A percentile compares a stretch with the other conserved stretches of the same genome.
Evolutionary conservation across 2,113 vertebrate species (phyloP).

Genomic region (Atherinomorus stipes): DNA sequence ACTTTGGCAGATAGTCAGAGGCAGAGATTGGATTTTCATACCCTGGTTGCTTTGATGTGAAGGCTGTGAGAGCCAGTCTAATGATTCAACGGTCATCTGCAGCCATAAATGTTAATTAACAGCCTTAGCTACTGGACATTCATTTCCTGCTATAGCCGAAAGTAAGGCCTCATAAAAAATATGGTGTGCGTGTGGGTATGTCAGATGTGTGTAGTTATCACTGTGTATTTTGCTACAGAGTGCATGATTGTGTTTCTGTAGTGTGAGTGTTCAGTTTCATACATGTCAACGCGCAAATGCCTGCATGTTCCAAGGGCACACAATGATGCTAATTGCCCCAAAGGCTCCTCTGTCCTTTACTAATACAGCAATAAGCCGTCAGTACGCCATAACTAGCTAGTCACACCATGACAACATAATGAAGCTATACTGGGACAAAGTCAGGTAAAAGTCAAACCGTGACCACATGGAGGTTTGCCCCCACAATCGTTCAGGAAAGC

Average conservation of each 20-base stretch:
- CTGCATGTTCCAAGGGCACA: constrained; percentile 61
- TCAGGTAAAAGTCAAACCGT: constrained; percentile 64
- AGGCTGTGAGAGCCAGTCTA: constrained; percentile 58
- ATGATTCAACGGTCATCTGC: constrained; percentile 66
- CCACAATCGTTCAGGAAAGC: background rate
- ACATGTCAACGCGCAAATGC: constrained; percentile 46
- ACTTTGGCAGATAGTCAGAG: constrained; percentile 55
- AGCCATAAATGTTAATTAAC: constrained; percentile 78
- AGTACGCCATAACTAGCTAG: constrained; percentile 60
- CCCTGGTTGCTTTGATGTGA: constrained; percentile 53
- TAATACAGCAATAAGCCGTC: constrained; percentile 63
- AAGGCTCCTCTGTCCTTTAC: constrained; percentile 67
- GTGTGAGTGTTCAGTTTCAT: constrained; percentile 24
- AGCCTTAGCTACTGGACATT: constrained; percentile 66
- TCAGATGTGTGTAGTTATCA: background rate
- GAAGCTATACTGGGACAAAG: constrained; percentile 56
- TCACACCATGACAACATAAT: constrained; percentile 59
- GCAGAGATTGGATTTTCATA: constrained; percentile 70
- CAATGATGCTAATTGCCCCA: constrained; percentile 63
- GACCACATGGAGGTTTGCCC: constrained; percentile 15
- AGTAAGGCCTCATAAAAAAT: constrained; percentile 60
- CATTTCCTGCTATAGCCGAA: constrained; percentile 70
- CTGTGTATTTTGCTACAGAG: background rate
- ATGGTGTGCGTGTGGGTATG: constrained; percentile 4
- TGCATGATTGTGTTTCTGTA: constrained; percentile 1